Evolutionary conservation across 1,140 invertebrate genomes (phyloP), one percentile per base, ranked within the genome.

Genomic region (Cydia splendana): DNA sequence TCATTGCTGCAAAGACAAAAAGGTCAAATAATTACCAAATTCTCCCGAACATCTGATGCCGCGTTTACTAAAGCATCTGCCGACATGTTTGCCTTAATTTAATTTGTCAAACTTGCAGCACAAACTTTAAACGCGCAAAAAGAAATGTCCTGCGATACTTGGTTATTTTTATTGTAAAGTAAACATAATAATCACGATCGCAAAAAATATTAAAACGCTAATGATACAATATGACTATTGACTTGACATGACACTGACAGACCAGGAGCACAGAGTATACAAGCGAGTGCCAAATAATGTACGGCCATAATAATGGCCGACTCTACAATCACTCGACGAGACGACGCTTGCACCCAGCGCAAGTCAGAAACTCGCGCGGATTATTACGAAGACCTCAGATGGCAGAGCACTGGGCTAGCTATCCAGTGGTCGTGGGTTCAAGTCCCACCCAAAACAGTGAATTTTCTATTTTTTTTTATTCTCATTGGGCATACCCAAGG

Each of bases 1-100:
- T 75, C 28, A 75, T 75, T 75, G 51, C 24, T 4, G 2, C 15
- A 53, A 65, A 75, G 67, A 62, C 18, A 15, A 42, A 71, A 45
- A 71, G 67, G 67, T 71, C 67, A 71, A 76, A 76, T 84, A 84
- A 76, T 87, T 81, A 92, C 90, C 88, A 92, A 88, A 85, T 92
- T 92, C 74, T 92, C 90, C 42, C 90, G 83, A 71, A 92, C 87
- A 85, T 89, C 86, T 30, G 76, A 84, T 65, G 82, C 84, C 73
- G 86, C 80, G 77, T 77, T 85, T 67, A 80, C 65, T 75, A 91
- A 74, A 34, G 85, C 78, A 42, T 92, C 90, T 65, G 88, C 81
- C 82, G 86, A 75, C 90, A 92, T 92, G 84, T 82, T 82, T 24
- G 57, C 3, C 18, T 12, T 24, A 24, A 62, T 20, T 62, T 24